Evolutionary conservation across 2,888 invertebrate species (phyloP), one percentile per base, ranked within the genome.

Genomic region (Eristalis intricaria): DNA sequence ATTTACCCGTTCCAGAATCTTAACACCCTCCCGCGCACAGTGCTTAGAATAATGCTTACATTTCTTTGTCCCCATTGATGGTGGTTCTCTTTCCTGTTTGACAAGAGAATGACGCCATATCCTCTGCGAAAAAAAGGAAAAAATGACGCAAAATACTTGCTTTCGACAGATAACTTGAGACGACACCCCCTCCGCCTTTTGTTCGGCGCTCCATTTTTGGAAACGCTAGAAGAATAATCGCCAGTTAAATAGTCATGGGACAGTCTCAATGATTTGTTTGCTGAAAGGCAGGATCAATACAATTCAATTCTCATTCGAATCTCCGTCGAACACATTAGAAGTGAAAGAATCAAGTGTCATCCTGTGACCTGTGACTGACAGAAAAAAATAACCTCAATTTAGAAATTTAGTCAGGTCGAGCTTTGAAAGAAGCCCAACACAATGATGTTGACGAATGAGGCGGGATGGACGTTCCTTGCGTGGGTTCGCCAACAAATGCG

Each of bases 81-180:
- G 38, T 35, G 23, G 26, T 58, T 29, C 32, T 22, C 19, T 2
- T 19, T 35, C 15, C 29, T 32, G 50, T 19, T 11, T 60, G 60
- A 60, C 60, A 56, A 32, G 10, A 43, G 11, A 43, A 26, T 43
- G 71, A 73, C 61, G 71, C 40, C 63, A 73, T 73, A 15, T 63
- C 50, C 19, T 8, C 1, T 58, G 35, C 29, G 26, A 38, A 29
- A 40, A 61, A 22, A 23, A n/a, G n/a, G n/a, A 22, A 23, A 69
- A 69, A 69, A 56, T 50, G 77, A 69, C 77, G 63, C 61, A 69
- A 63, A 43, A 68, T 43, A 66, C 22, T 32, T 38, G 35, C 7
- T 56, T 63, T 29, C 15, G 26, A 61, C 15, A 64, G 35, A 65
- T 23, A 19, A 32, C 29, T 29, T 11, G 63, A 32, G 29, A n/a